Evolutionary conservation across 2,888 invertebrate species (phyloP), one percentile per base, ranked within the genome.

Genomic region (Hirtodrosophila trivittata): DNA sequence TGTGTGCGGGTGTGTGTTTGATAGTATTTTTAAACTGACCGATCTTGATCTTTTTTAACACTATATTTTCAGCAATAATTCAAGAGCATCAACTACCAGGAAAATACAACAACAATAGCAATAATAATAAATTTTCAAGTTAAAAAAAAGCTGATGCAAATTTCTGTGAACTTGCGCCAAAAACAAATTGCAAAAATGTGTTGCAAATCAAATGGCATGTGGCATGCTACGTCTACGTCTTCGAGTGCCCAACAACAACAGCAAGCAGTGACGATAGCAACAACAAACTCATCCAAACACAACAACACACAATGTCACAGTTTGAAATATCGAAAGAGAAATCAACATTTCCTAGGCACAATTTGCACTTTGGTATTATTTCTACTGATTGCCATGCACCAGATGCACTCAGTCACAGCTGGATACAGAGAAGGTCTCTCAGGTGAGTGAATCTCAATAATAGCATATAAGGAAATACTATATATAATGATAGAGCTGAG

Each of bases 171-270:
- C 55, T 58, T 50, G 59, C 51, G 60, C 52, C 73, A 67, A 65
- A 58, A 67, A 70, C 62, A 75, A 57, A 64, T 60, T 60, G 68
- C 66, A 65, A 80, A 80, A 80, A 86, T 80, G 80, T 80, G 86
- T 80, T 80, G 81, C 80, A 84, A 80, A 86, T 69, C 84, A 13
- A 66, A 55, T 56, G 62, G 81, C 67, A 73, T 71, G 86, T 77
- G 85, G 70, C 64, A 74, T 66, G 55, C 35, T 72, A 21, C 18
- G 18, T 68, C 47, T 66, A 63, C 59, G 58, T 66, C 69, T 55
- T 52, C 62, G 56, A 66, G 46, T 71, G 76, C 52, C 47, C 60
- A 57, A 9, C 64, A 66, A 1, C 51, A 46, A 1, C 56, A 52
- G 16, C 66, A 46, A 28, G 16, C 16, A 54, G 32, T 52, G 50